Conservation (phyloP, 1,140 invertebrate genomes). For the Carposina sasakii region DNA sequence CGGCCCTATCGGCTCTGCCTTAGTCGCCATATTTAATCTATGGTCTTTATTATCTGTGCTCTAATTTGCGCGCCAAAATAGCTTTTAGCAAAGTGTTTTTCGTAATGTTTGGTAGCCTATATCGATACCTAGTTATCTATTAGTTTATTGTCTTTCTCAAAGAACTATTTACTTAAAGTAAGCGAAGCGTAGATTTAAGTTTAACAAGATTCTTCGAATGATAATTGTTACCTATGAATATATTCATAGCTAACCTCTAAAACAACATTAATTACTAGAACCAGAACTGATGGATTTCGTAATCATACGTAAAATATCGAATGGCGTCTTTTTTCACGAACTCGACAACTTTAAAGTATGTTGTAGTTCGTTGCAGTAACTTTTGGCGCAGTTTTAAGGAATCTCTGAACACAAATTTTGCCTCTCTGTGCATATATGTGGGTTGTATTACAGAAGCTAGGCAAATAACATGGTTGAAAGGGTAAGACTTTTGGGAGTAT, state of each 20-base stretch:
- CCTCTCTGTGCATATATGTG: conserved; percentile 50
- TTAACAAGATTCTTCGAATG: conserved; percentile 65
- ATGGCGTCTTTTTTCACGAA: conserved; percentile 68
- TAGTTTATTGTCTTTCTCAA: conserved; percentile 42
- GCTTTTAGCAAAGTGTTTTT: not conserved
- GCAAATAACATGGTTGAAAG: conserved; percentile 38
- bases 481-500: no score
- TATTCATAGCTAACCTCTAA: conserved; percentile 64
- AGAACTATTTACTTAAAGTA: conserved; percentile 6
- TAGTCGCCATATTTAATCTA: conserved; percentile 51
- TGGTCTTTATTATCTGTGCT: not conserved
- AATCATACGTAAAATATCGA: conserved; percentile 59
- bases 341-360: conserved; percentile 61
- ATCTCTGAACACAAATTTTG: conserved; percentile 56
- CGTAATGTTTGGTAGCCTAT: not conserved
- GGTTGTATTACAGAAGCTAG: conserved; percentile 21
- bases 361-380: conserved; percentile 50
- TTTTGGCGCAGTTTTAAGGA: conserved; percentile 60
- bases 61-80: not conserved
- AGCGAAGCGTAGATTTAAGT: conserved; percentile 48
- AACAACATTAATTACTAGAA: no score
- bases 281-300: conserved; percentile 55
- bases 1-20: conserved; percentile 72
- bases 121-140: conserved; percentile 4
- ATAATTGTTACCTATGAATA: conserved; percentile 64